Percentiles rank a stretch among this genome's conserved stretches.
phyloP scores from a whole-genome alignment of 1,140 invertebrate genomes.

The Acromyrmex heyeri region DNA sequence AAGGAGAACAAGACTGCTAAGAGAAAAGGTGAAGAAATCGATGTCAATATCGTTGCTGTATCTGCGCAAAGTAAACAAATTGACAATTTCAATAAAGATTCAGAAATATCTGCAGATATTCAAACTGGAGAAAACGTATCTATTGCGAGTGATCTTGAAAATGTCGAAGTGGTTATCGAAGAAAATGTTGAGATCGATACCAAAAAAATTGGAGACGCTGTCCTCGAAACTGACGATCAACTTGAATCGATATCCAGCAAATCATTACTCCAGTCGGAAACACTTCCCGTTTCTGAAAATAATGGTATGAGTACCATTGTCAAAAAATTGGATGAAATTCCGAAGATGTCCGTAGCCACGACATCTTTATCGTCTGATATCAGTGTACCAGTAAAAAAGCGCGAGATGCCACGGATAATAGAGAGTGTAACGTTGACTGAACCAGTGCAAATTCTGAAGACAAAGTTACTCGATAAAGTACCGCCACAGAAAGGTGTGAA shows the following conservation, averaged over 20 bases:
- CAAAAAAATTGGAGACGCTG: slow-evolving; percentile 66
- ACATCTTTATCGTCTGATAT: slow-evolving; percentile 72
- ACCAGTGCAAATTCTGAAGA: slow-evolving; percentile 82
- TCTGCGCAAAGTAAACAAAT: slow-evolving; percentile 26
- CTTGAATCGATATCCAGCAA: slow-evolving; percentile 49
- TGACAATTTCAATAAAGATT: slow-evolving; percentile 7
- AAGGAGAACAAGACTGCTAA: slow-evolving; percentile 56
- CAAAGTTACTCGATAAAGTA: slow-evolving; percentile 81
- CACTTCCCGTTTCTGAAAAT: slow-evolving; percentile 20
- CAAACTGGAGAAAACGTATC: slow-evolving; percentile 51
- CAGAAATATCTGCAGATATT: background rate
- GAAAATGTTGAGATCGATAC: slow-evolving; percentile 67
- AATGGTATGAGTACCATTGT: slow-evolving; percentile 56
- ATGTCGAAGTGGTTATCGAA: slow-evolving; percentile 74
- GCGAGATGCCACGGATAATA: slow-evolving; percentile 85
- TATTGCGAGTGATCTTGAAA: slow-evolving; percentile 69
- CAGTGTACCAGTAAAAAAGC: slow-evolving; percentile 83
- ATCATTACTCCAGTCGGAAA: background rate
- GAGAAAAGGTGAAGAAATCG: slow-evolving; percentile 53
- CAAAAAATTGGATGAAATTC: slow-evolving; percentile 74
- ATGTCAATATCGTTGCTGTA: background rate
- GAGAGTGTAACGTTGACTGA: slow-evolving; percentile 83
- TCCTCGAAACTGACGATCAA: slow-evolving; percentile 38
- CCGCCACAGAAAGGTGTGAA: slow-evolving; percentile 77
- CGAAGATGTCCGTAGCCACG: slow-evolving; percentile 67